These are phyloP conservation scores for Smittia aterrima DNA, from an alignment of 2,888 invertebrate genomes.

Conservation along the genomic window DNA sequence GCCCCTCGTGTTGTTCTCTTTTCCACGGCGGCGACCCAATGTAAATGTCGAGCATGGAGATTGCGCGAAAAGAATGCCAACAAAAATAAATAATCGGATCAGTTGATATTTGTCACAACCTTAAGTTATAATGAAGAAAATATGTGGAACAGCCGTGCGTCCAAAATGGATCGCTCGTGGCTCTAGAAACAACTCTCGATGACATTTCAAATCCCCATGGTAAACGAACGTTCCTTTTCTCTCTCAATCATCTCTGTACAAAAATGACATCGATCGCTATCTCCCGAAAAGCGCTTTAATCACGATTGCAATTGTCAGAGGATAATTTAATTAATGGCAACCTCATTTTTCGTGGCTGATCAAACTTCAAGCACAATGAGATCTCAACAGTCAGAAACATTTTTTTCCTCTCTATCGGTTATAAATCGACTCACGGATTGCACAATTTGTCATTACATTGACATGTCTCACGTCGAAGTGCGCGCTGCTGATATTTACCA, in stretches of 20 bases:
- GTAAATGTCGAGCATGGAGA: background rate
- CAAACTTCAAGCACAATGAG: constrained; percentile 11
- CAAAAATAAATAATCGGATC: constrained; percentile 13
- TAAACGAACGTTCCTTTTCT: constrained; percentile 8
- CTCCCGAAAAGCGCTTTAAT: background rate
- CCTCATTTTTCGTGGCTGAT: constrained; percentile 1
- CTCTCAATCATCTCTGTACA: background rate
- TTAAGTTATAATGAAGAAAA: background rate
- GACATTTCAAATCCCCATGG: background rate
- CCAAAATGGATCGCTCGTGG: background rate
- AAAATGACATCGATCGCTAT: constrained; percentile 21
- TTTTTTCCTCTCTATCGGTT: background rate
- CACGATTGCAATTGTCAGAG: background rate
- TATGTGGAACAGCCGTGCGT: background rate
- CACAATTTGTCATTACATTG: constrained; percentile 21
- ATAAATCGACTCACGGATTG: constrained; percentile 4
- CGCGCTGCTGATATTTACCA: background rate
- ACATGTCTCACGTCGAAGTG: background rate
- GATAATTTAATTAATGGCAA: constrained; percentile 25
- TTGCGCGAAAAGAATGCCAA: background rate
- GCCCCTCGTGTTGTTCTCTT: constrained; percentile 2
- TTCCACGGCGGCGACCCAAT: too few species aligned
- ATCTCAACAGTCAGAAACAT: background rate
- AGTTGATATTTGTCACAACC: constrained; percentile 19
- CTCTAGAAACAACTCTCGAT: background rate